Evolutionary conservation across 2,113 vertebrate species (phyloP), one percentile per base, ranked within the genome.

Genomic region (Lepisosteus osseus): DNA sequence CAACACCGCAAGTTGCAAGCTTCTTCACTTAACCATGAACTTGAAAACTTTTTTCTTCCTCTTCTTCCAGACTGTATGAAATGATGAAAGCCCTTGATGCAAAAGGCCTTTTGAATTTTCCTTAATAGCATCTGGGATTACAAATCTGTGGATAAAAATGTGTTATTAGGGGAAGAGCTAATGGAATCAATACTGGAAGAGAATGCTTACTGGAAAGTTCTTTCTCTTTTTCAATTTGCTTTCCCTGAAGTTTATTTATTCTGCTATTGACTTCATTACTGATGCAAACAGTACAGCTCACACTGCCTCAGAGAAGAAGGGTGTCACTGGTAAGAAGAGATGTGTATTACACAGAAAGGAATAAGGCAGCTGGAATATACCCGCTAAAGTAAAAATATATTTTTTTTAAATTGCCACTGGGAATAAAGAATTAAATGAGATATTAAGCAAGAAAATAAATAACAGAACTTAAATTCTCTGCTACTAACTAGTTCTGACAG

Each of bases 251-350:
- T 78, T 84, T 87, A 89, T 89, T 92, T 88, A 91, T 90, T 87
- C 86, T 88, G 69, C 0, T 65, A 92, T 91, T 79, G 90, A 92
- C 91, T 92, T 90, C 88, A 72, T 80, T 83, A 87, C 89, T 89
- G 93, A 80, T 77, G 76, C 78, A 79, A 82, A 82, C 9, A 2
- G 76, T 78, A 80, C 81, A 88, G 76, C 81, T 83, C 80, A 78
- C 80, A 61, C 78, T 78, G 81, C 72, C 82, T 59, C 45, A 4
- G 45, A 6, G 29, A 2, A 17, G 2, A 51, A 3, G 43, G 51
- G 44, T 17, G 6, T 69, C 9, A 45, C 72, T 40, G 41, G 13
- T 8, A 40, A 47, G 44, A 59, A 55, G 3, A 15, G 8, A 6
- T 11, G 6, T 13, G 3, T 3, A 8, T 55, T n/a, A 14, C 62